Evolutionary conservation across 1,140 invertebrate genomes (phyloP).

Genomic region (Drosophila dunni): DNA sequence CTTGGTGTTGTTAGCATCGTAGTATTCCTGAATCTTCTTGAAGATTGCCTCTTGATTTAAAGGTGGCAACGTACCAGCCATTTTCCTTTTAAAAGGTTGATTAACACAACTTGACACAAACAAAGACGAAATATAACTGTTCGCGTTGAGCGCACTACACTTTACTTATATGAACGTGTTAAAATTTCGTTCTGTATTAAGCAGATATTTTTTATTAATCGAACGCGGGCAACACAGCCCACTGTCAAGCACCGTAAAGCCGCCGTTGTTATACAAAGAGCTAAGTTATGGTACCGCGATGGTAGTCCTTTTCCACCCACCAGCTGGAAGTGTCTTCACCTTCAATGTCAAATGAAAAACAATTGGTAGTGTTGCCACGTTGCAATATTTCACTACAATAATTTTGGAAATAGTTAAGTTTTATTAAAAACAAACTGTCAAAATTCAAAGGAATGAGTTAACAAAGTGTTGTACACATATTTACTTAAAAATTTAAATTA

Average conservation of each 20-base stretch:
- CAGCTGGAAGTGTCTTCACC: constrained; percentile 58
- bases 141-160: constrained; percentile 40
- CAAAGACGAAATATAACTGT: constrained; percentile 46
- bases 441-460: neutral
- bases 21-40: constrained; percentile 90
- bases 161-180: constrained; percentile 62
- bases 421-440: neutral
- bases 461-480: constrained; percentile 2
- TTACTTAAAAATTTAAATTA: constrained; percentile 1
- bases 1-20: constrained; percentile 87
- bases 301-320: constrained; percentile 54
- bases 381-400: neutral
- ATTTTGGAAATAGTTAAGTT: constrained; percentile 1
- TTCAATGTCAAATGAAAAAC: constrained; percentile 82
- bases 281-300: constrained; percentile 36
- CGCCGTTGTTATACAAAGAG: constrained; percentile 45
- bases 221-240: constrained; percentile 32
- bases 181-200: constrained; percentile 8
- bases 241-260: constrained; percentile 35
- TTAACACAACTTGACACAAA: constrained; percentile 58
- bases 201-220: constrained; percentile 40
- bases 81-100: constrained; percentile 59
- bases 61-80: constrained; percentile 75
- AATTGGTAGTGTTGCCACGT: constrained; percentile 62
- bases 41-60: constrained; percentile 89